These are phyloP conservation scores for Pimpla rufipes DNA, from an alignment of 2,888 invertebrate genomes.

Conservation along the genomic window DNA sequence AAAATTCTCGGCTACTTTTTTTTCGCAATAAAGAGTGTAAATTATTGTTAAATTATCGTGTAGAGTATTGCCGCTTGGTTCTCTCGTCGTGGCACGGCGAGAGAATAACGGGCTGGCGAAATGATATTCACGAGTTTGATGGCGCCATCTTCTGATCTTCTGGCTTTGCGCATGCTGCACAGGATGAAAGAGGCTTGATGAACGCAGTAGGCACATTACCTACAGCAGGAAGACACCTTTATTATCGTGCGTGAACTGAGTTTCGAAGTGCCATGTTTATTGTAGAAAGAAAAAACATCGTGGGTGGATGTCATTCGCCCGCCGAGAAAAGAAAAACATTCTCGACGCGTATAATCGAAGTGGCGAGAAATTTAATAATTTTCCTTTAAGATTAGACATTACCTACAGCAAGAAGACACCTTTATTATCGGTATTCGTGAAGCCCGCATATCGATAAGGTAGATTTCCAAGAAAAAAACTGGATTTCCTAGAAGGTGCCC, in stretches of 20 bases:
- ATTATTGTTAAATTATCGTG: neutral
- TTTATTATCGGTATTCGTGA: too few relatives aligned
- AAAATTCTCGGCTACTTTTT: too few relatives aligned
- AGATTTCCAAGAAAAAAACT: too few relatives aligned
- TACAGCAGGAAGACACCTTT: neutral
- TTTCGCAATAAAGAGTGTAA: neutral
- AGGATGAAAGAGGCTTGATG: neutral
- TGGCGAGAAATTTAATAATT: neutral
- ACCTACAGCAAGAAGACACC: too few relatives aligned
- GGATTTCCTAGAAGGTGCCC: too few relatives aligned
- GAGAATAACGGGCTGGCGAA: neutral
- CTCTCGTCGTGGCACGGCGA: neutral
- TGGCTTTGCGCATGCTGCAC: neutral
- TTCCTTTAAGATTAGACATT: too few relatives aligned
- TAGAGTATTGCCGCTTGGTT: neutral
- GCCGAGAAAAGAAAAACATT: neutral
- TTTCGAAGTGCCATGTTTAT: slow-evolving; percentile 59
- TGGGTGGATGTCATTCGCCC: slow-evolving; percentile 21
- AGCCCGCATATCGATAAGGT: too few relatives aligned
- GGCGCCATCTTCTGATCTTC: neutral
- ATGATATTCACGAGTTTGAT: neutral
- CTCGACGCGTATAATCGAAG: neutral
- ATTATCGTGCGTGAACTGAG: slow-evolving; percentile 31
- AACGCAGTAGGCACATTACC: neutral
- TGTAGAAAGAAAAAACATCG: slow-evolving; percentile 26